Evolutionary conservation across 1,140 invertebrate genomes (phyloP).

Genomic region (Vanessa atalanta): DNA sequence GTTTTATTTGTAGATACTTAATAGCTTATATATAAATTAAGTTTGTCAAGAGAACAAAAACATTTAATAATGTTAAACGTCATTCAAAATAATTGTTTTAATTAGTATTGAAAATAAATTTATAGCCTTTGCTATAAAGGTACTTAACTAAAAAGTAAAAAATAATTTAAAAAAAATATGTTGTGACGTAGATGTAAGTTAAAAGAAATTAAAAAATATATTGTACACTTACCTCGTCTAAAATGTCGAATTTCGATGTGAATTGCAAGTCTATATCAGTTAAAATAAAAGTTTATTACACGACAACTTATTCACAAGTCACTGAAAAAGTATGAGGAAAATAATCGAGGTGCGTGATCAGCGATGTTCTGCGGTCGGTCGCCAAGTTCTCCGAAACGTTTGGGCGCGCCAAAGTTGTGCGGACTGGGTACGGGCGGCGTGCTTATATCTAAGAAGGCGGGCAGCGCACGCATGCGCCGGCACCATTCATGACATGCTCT

Average conservation of each 20-base stretch:
- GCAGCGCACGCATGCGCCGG: conserved; percentile 64
- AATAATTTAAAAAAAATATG: too few relatives aligned
- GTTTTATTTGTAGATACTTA: too few relatives aligned
- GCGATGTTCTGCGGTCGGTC: conserved; percentile 39
- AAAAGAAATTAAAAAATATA: background rate
- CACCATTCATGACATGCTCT: conserved; percentile 72
- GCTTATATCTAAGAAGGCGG: conserved; percentile 69
- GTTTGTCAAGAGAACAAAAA: too few relatives aligned
- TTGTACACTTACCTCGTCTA: conserved; percentile 2
- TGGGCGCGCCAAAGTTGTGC: conserved; percentile 74
- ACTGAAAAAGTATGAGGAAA: conserved; percentile 40
- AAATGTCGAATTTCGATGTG: conserved; percentile 3
- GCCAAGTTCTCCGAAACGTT: conserved; percentile 60
- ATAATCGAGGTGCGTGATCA: conserved; percentile 36
- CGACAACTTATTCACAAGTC: conserved; percentile 53
- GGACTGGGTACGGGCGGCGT: conserved; percentile 52
- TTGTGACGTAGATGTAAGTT: background rate
- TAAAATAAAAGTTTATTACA: conserved; percentile 11
- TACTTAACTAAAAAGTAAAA: too few relatives aligned
- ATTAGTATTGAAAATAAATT: background rate
- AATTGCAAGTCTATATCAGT: background rate
- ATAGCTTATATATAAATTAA: too few relatives aligned
- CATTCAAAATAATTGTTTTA: too few relatives aligned
- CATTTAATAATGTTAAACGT: too few relatives aligned
- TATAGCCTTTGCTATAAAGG: background rate